Conservation (phyloP, 1,140 invertebrate species). For the Odontomachus brunneus region DNA sequence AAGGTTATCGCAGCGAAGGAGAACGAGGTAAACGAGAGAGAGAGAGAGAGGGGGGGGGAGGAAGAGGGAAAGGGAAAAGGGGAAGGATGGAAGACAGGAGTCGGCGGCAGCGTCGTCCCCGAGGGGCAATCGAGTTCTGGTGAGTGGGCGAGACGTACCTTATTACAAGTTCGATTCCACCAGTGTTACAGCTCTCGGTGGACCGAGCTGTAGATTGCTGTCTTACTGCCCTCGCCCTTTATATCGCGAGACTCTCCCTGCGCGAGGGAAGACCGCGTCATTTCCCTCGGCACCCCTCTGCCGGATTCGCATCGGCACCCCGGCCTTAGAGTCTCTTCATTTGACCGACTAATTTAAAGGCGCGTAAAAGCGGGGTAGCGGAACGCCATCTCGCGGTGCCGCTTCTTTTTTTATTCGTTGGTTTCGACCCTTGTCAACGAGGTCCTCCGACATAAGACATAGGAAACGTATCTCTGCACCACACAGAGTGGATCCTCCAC, state of each 20-base stretch:
- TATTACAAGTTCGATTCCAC: conserved; percentile 83
- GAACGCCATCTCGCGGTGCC: conserved; percentile 34
- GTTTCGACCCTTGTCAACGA: conserved; percentile 9
- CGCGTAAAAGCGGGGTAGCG: conserved; percentile 67
- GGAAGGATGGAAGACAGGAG: conserved; percentile 29
- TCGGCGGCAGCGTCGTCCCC: conserved; percentile 59
- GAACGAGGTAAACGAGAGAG: background rate
- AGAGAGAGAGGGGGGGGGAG: background rate
- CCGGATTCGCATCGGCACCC: background rate
- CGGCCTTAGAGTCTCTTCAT: conserved; percentile 41
- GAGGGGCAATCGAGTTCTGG: conserved; percentile 73
- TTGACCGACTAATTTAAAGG: conserved; percentile 75
- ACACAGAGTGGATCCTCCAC: no score
- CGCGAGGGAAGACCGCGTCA: conserved; percentile 48
- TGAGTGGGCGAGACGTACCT: conserved; percentile 75
- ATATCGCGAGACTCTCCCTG: conserved; percentile 45
- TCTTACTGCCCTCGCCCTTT: conserved; percentile 69
- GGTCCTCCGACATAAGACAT: no score
- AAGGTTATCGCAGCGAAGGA: conserved; percentile 54
- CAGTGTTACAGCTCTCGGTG: conserved; percentile 76
- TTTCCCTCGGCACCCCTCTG: conserved; percentile 53
- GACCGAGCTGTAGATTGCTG: conserved; percentile 76
- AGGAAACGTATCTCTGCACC: no score
- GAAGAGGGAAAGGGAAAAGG: background rate
- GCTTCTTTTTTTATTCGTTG: background rate